Conservation (phyloP, 2,113 vertebrate genomes). For the Desmodus rotundus region DNA sequence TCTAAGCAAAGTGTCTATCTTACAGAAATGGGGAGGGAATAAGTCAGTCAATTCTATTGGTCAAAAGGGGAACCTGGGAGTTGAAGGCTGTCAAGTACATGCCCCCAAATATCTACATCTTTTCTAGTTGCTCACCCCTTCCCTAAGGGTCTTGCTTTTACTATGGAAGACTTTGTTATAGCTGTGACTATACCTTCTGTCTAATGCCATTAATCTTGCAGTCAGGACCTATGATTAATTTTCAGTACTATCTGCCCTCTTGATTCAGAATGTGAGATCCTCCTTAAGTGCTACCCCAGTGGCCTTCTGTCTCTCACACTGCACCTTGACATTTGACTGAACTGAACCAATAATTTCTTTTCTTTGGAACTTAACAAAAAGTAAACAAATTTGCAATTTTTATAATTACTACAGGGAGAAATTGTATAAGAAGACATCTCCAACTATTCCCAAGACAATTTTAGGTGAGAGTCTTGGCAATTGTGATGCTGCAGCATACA, state of each 20-base stretch:
- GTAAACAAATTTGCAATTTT: neutral
- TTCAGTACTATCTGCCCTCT: neutral
- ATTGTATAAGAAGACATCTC: neutral
- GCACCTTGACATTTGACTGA: neutral
- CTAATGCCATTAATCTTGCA: neutral
- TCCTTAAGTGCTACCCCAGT: neutral
- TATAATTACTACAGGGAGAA: neutral
- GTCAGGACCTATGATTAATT: neutral
- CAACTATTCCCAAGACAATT: neutral
- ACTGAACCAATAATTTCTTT: neutral
- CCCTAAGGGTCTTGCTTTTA: neutral
- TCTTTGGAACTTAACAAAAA: neutral
- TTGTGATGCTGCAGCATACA: neutral
- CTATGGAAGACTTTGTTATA: neutral
- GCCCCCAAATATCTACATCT: neutral
- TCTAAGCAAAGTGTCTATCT: neutral
- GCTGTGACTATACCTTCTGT: neutral
- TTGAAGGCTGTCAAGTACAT: neutral
- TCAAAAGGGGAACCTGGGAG: neutral
- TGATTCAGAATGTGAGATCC: neutral
- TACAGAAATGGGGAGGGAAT: neutral
- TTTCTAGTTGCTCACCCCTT: neutral
- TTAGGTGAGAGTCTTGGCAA: neutral
- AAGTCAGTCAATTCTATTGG: neutral
- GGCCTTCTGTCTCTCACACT: neutral